Conservation (phyloP, 2,113 vertebrate genomes). For the Pardalotus punctatus region DNA sequence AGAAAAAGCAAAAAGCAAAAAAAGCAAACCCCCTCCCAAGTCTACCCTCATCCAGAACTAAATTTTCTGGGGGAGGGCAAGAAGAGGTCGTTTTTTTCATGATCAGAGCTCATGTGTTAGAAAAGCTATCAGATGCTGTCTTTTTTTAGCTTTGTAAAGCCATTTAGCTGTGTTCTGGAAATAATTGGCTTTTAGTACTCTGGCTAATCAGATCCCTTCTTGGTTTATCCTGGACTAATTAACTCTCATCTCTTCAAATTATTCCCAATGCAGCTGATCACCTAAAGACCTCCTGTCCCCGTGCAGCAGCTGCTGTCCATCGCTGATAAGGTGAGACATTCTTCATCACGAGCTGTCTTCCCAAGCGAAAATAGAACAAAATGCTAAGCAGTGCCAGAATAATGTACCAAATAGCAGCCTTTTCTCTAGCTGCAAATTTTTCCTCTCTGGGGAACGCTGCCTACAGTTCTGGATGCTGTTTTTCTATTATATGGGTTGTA, state of each 20-base stretch:
- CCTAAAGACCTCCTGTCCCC: not conserved
- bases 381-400: not conserved
- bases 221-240: conserved; percentile 49
- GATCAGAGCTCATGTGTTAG: not conserved
- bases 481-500: not conserved
- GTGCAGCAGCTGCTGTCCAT: not conserved
- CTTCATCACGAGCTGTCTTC: not conserved
- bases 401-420: not conserved
- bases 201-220: conserved; percentile 38
- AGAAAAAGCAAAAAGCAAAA: not conserved
- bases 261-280: conserved; percentile 45
- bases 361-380: not conserved
- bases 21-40: not conserved
- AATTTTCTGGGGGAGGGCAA: not conserved
- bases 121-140: not conserved
- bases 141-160: conserved; percentile 1
- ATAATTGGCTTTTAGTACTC: conserved; percentile 38
- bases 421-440: not conserved
- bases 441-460: not conserved
- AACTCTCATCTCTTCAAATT: conserved; percentile 55
- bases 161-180: not conserved
- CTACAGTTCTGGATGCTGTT: not conserved
- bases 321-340: not conserved
- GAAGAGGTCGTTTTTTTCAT: not conserved
- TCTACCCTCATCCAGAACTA: not conserved